Evolutionary conservation across 2,888 invertebrate species (phyloP), one percentile per base, ranked within the genome.

Genomic region (Lasioglossum lativentre): DNA sequence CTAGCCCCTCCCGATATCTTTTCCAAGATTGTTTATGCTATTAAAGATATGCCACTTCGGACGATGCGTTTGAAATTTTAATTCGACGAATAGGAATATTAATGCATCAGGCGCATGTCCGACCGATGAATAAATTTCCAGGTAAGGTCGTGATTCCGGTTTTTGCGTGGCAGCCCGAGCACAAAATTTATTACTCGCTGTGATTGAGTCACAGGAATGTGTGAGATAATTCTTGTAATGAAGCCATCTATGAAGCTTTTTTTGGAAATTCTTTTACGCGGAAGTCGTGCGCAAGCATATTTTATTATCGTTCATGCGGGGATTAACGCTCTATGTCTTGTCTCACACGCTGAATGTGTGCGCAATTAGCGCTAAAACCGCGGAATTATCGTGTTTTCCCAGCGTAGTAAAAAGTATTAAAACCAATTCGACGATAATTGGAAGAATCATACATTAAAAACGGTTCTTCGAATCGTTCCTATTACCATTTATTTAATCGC

Each of bases 181-280:
- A 30, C 38, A 52, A n/a, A 73, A 14, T 77, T 82, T 82, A 82
- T 56, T 19, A 16, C 47, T 47, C 19, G 42, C 30, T 19, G 4
- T 47, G 68, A 77, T 52, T 68, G 73, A 77, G 42, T 30, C 27
- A 56, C n/a, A 10, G 19, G n/a, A 27, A 74, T 52, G 45, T 45
- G 19, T 14, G 52, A 71, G 68, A 78, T 78, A 78, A 83, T 70
- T 78, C 34, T 38, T n/a, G 74, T 30, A 70, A 84, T 84, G 74
- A 70, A 71, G 59, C 56, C 74, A 34, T 84, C 77, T 34, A 14
- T 8, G 34, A 23, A 47, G 52, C 70, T 75, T 84, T 70, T 59
- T 23, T 30, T 52, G 23, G 10, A 12, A 2, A 16, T 45, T 30
- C 34, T 30, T 63, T 75, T 45, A 16, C 52, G 40, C 38, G 40